Conservation (phyloP, 1,140 invertebrate genomes). For the Pentalonia nigronervosa region DNA sequence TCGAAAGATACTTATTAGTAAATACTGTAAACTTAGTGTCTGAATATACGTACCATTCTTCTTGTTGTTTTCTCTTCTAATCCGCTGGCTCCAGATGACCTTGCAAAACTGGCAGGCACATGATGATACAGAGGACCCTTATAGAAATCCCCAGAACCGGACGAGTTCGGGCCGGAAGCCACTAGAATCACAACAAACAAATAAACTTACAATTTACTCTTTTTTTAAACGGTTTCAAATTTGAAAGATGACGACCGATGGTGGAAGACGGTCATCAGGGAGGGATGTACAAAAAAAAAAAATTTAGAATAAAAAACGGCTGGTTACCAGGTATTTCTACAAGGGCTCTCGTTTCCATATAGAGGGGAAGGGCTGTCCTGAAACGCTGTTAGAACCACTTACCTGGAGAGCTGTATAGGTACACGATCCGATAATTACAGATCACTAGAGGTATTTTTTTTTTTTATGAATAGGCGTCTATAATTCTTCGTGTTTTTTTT, state of each 20-base stretch:
- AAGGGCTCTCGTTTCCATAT: not conserved
- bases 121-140: constrained; percentile 68
- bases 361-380: not conserved
- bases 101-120: constrained; percentile 65
- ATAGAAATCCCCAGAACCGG: constrained; percentile 80
- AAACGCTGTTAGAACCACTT: not conserved
- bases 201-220: constrained; percentile 26
- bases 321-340: constrained; percentile 34
- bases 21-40: not conserved
- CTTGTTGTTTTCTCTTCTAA: constrained; percentile 72
- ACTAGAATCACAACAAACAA: constrained; percentile 66
- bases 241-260: not conserved
- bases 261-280: not conserved
- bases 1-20: not conserved
- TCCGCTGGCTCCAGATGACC: constrained; percentile 65
- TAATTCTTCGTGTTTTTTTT: not conserved
- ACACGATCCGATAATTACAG: not conserved
- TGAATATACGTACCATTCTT: constrained; percentile 71
- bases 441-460: not conserved
- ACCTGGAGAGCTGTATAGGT: not conserved
- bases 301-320: not conserved
- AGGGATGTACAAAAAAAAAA: not conserved
- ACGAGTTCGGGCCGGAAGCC: constrained; percentile 68
- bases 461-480: not conserved
- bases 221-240: not conserved